These are phyloP conservation scores for Varroa destructor DNA, from an alignment of 1,140 invertebrate species.

Conservation along the genomic window DNA sequence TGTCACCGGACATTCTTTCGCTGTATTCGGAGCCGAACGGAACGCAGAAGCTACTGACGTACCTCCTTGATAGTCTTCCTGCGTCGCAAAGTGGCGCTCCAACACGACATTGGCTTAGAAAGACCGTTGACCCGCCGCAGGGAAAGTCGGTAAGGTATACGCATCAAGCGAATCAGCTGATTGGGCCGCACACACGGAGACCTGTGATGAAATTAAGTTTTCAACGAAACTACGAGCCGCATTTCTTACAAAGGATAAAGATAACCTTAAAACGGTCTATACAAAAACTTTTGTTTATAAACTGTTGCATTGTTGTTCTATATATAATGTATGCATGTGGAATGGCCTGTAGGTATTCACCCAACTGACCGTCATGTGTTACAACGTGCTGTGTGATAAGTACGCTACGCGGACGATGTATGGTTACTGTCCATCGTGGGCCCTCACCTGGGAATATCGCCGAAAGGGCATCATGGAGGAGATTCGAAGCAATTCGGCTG, in stretches of 20 bases:
- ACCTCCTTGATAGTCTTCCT: slow-evolving; percentile 83
- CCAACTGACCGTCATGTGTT: slow-evolving; percentile 88
- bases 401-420: slow-evolving; percentile 71
- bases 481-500: slow-evolving; percentile 85
- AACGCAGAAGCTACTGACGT: slow-evolving; percentile 78
- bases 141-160: slow-evolving; percentile 2
- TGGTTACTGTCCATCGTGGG: slow-evolving; percentile 55
- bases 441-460: slow-evolving; percentile 92
- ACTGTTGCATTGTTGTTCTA: no score
- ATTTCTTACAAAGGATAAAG: no score
- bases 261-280: no score
- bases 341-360: background rate
- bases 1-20: slow-evolving; percentile 76
- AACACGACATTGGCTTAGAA: slow-evolving; percentile 8
- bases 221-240: no score
- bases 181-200: no score
- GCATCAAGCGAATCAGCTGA: no score
- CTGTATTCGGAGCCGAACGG: slow-evolving; percentile 84
- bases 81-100: slow-evolving; percentile 35
- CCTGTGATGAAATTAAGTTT: no score
- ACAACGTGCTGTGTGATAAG: slow-evolving; percentile 98
- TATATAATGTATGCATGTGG: no score
- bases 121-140: slow-evolving; percentile 1
- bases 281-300: no score
- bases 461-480: slow-evolving; percentile 96